These are phyloP conservation scores for Syngnathoides biaculeatus DNA, from an alignment of 2,113 vertebrate species.

Conservation along the genomic window DNA sequence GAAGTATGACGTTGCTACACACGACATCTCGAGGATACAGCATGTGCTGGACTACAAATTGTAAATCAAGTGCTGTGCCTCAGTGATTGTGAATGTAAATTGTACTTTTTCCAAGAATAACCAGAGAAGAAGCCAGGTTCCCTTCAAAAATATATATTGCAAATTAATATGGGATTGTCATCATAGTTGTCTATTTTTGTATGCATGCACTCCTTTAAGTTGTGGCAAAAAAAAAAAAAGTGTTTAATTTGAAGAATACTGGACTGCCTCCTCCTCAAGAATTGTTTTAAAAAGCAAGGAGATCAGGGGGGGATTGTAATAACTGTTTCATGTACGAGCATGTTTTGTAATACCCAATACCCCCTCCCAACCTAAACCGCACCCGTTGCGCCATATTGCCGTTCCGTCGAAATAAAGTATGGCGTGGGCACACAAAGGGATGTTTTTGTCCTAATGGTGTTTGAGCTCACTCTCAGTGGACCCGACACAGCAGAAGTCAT, in stretches of 20 bases:
- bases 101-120: constrained; percentile 53
- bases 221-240: constrained; percentile 63
- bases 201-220: constrained; percentile 76
- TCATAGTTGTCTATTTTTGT: constrained; percentile 80
- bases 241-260: constrained; percentile 47
- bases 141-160: constrained; percentile 53
- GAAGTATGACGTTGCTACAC: constrained; percentile 54
- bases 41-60: constrained; percentile 51
- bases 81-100: constrained; percentile 71
- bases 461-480: neutral
- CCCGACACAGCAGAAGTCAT: neutral
- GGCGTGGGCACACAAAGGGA: constrained; percentile 29
- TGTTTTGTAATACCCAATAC: constrained; percentile 69
- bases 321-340: constrained; percentile 70
- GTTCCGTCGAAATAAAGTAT: constrained; percentile 61
- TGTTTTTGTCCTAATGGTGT: constrained; percentile 5
- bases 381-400: constrained; percentile 61
- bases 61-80: constrained; percentile 70
- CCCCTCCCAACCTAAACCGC: no score
- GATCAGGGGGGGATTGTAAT: constrained; percentile 63
- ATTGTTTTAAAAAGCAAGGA: constrained; percentile 16
- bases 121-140: constrained; percentile 31
- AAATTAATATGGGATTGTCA: constrained; percentile 56
- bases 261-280: constrained; percentile 12
- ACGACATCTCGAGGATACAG: constrained; percentile 52